Base-by-base conservation (phyloP, 2,113 vertebrate species). In the Dendrocopos noguchii region DNA sequence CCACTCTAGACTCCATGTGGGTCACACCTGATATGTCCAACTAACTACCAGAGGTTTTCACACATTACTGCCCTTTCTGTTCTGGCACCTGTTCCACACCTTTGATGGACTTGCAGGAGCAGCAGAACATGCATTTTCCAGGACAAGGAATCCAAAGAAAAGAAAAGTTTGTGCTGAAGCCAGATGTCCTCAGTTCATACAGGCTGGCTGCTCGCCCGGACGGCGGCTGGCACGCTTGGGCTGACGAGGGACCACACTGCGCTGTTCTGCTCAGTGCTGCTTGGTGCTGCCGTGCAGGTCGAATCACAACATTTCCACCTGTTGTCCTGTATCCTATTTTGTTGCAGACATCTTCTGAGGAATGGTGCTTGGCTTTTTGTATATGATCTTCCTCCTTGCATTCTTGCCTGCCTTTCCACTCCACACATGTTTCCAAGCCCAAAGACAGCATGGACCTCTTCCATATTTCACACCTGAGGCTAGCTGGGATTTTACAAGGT, bases 241-340 rank as follows among this genome's bases (percentile, higher is more conserved):
- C 24, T 28, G 55, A 20, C 27, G 2, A 9, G 11, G 63, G 19
- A 44, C 64, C 27, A 12, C 39, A 17, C 19, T 28, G 3, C 65
- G 11, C 42, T 47, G 20, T 5, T 50, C 46, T 8, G 31, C 64
- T 66, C 19, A 8, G 19, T 13, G 14, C 34, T 20, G 64, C 64
- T 60, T 15, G 12, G 0, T 34, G 79, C 53, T 13, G n/a, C 66
- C 4, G 20, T 1, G 11, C n/a, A 22, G 55, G 19, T 31, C 7
- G 1, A 19, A 4, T 4, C 5, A 64, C 77, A 7, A 34, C 0
- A 0, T 9, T 31, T 42, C 44, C 60, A 50, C 17, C 53, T 2
- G 0, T 27, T 60, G 2, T 18, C 85, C 88, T 66, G 61, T 42
- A 63, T 76, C 59, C 86, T 90, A 61, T 8, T 1, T 52, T 55